Percentiles rank a stretch among this genome's conserved stretches.
phyloP scores from a whole-genome alignment of 2,113 vertebrate genomes.

The Phalacrocorax brasilianus region DNA sequence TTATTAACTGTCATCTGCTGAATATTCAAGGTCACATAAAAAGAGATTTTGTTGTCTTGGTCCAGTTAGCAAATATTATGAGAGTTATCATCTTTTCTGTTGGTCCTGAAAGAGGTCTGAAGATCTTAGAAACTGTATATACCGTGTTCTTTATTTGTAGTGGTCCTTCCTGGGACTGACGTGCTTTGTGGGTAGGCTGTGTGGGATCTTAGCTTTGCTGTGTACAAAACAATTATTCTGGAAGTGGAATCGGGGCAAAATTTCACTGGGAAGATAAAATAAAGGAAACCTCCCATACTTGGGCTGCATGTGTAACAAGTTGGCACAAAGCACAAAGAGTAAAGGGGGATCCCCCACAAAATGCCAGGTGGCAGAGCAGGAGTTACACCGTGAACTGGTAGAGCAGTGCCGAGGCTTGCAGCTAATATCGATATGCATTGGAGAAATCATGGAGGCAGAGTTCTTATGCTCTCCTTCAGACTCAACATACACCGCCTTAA shows the following conservation, averaged over 20 bases:
- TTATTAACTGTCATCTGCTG: background rate
- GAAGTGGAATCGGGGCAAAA: background rate
- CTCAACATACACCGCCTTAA: fast-evolving
- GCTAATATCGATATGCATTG: background rate
- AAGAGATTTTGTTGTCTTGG: background rate
- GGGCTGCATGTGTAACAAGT: background rate
- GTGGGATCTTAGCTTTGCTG: background rate
- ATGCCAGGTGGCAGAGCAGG: background rate
- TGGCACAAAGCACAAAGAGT: background rate
- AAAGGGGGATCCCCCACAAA: background rate
- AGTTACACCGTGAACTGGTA: background rate
- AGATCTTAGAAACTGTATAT: background rate
- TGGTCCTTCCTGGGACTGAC: background rate
- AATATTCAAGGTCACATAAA: background rate
- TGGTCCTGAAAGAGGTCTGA: background rate
- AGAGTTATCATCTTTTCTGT: background rate
- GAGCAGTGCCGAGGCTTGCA: background rate
- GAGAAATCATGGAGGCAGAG: background rate
- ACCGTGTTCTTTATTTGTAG: background rate
- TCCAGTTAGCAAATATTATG: background rate
- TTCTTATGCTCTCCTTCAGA: background rate
- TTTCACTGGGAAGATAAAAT: background rate
- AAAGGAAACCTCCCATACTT: background rate
- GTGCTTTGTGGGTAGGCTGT: background rate
- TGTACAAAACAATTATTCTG: background rate